These are phyloP conservation scores for Eudyptes chrysolophus DNA, from an alignment of 2,113 vertebrate genomes.

Conservation along the genomic window DNA sequence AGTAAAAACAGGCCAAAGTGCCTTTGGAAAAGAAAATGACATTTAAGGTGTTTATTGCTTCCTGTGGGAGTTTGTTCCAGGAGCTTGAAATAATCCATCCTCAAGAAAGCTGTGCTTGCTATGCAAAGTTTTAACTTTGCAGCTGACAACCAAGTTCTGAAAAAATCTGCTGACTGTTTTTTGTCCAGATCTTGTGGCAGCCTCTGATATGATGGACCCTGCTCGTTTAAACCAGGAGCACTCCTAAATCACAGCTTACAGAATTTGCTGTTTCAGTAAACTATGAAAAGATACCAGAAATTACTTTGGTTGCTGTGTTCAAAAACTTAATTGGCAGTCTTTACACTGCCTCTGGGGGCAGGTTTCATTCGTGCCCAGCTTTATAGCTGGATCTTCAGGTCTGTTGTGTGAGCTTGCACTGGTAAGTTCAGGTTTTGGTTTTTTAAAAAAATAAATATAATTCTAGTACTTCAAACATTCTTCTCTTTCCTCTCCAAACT, in stretches of 20 bases:
- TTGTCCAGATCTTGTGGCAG: background rate
- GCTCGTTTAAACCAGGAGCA: background rate
- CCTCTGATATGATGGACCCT: background rate
- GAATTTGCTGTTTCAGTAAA: background rate
- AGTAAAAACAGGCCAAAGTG: background rate
- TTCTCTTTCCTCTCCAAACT: background rate
- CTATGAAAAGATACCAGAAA: background rate
- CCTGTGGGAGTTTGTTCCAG: background rate
- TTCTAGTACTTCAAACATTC: background rate
- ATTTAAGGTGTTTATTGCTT: background rate
- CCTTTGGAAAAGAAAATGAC: background rate
- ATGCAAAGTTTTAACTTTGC: background rate
- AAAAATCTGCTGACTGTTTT: background rate
- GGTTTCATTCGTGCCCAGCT: background rate
- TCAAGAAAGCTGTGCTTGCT: background rate
- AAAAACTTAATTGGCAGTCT: background rate
- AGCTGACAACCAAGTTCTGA: background rate
- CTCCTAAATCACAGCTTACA: background rate
- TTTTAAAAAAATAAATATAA: background rate
- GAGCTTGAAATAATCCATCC: background rate
- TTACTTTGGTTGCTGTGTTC: background rate
- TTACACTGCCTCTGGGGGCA: background rate
- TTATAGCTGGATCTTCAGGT: background rate
- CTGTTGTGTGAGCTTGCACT: background rate
- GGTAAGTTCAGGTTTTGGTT: fast-evolving